Percentiles rank a stretch among this genome's conserved stretches.
Evolutionary conservation across 2,797 vertebrate genomes (phyloP).

Genomic region (Neosilurus mollespiculum): DNA sequence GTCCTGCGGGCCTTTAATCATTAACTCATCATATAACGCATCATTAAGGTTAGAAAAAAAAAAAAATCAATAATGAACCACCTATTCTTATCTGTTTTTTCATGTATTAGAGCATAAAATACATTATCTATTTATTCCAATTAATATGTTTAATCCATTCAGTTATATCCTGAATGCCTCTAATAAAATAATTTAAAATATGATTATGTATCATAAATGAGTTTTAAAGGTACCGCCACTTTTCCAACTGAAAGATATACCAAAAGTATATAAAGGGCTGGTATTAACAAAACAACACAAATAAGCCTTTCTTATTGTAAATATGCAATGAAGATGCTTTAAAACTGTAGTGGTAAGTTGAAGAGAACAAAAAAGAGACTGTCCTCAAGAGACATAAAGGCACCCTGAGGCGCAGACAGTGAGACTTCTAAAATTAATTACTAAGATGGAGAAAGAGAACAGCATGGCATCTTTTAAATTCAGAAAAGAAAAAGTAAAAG

Average conservation of each 20-base stretch:
- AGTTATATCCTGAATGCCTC: not conserved
- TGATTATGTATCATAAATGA: not conserved
- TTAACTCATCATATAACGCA: not conserved
- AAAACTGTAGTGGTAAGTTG: not conserved
- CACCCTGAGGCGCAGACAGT: constrained; percentile 18
- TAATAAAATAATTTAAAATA: not conserved
- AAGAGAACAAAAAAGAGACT: not conserved
- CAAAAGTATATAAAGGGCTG: too few species aligned
- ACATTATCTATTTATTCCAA: not conserved
- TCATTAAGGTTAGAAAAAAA: not conserved
- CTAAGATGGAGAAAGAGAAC: constrained; percentile 31
- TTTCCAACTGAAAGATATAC: not conserved
- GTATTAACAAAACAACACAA: not conserved
- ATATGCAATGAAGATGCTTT: not conserved
- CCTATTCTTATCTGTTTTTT: not conserved
- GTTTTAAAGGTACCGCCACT: not conserved
- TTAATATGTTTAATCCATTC: not conserved
- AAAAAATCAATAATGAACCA: not conserved
- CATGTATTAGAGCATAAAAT: not conserved
- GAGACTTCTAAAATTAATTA: constrained; percentile 33
- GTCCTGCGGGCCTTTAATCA: too few species aligned
- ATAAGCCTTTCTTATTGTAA: not conserved
- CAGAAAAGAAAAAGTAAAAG: not conserved
- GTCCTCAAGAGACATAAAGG: constrained; percentile 22
- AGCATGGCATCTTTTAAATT: constrained; percentile 13